Base-by-base conservation (phyloP, 2,888 invertebrate species). In the Rapana venosa region DNA sequence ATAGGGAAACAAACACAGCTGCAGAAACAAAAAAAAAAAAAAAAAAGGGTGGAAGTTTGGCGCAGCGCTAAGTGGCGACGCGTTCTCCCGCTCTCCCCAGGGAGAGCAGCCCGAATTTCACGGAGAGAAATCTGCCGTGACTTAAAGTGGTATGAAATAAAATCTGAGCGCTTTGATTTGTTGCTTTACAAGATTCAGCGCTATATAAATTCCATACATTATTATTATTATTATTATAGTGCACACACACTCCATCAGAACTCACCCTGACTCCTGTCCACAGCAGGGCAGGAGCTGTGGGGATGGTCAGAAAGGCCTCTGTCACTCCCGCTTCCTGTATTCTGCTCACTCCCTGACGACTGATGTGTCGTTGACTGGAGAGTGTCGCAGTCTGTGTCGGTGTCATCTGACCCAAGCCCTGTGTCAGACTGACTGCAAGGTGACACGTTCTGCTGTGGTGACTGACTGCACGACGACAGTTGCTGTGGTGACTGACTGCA, bases 341-440 rank as follows among this genome's bases (percentile, higher is more conserved):
- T 11, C 22, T 47, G 61, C 22, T 58, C 56, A 26, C 47, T 47
- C 47, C 32, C 26, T 36, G 35, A 35, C 17, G 81, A 15, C 17
- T 81, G 17, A 17, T n/a, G n/a, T n/a, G n/a, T 1, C 36, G n/a
- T 1, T 35, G 11, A 36, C 30, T 47, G 85, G 66, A 13, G 89
- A 6, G 36, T 56, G 22, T 91, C 90, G 20, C 87, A 87, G 77
- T 90, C 90, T 66, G 90, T 90, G 70, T 90, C 89, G 47, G 87
- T 87, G 17, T 90, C 88, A 58, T 90, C 91, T 26, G 91, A 90
- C 4, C 90, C 90, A 22, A 90, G 70, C 30, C 90, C 91, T 22
- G 90, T 90, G 87, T 91, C 91, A 30, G 88, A 89, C 74, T 90
- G 90, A 61, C 87, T 90, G 81, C 85, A 81, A 15, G 89, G 89